Percentiles rank a stretch among this genome's conserved stretches.
phyloP scores from a whole-genome alignment of 2,797 vertebrate genomes.

The Amazona finschi region DNA sequence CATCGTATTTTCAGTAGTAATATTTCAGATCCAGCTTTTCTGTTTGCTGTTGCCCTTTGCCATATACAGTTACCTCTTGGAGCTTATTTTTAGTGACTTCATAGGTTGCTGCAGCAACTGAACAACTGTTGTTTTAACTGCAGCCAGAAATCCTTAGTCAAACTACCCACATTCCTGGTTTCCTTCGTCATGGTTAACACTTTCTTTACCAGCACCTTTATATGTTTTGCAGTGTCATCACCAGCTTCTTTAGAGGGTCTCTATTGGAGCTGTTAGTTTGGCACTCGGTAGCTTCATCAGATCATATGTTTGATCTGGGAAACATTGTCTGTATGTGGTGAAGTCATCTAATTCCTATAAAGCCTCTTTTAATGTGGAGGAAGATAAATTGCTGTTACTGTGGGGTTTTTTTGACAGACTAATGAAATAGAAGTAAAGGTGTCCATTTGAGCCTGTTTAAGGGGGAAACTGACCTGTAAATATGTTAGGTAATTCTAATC shows the following conservation, averaged over 20 bases:
- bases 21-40: constrained; percentile 4
- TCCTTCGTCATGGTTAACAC: constrained; percentile 22
- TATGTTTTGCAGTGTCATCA: not conserved
- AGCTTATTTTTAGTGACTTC: constrained; percentile 75
- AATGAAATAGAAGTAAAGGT: not conserved
- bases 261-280: not conserved
- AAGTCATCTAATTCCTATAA: not conserved
- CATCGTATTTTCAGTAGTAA: not conserved
- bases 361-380: not conserved
- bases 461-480: not conserved
- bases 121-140: constrained; percentile 63
- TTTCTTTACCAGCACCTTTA: not conserved
- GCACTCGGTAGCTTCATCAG: not conserved
- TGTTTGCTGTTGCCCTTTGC: constrained; percentile 52
- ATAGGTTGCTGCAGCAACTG: constrained; percentile 65
- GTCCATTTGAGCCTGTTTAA: not conserved
- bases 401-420: not conserved
- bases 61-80: constrained; percentile 58
- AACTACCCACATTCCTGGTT: constrained; percentile 34
- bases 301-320: not conserved
- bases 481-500: not conserved
- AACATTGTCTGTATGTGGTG: not conserved
- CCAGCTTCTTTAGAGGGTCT: not conserved
- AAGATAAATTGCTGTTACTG: not conserved
- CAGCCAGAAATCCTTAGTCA: constrained; percentile 54